These are phyloP conservation scores for Cynopterus brachyotis DNA, from an alignment of 2,113 vertebrate genomes.

Conservation along the genomic window DNA sequence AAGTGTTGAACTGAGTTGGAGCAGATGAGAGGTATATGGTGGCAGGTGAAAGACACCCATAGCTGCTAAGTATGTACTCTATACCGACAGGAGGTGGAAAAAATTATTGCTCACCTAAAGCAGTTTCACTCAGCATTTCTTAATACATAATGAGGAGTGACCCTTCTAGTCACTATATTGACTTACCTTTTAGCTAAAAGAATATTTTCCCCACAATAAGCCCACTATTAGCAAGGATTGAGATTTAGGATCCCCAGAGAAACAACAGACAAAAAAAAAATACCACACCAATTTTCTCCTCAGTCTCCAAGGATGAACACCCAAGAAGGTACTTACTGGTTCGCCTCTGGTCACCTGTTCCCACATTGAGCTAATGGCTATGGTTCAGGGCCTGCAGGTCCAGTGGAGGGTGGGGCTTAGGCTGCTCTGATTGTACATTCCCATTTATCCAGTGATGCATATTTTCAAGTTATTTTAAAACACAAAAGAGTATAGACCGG, in stretches of 20 bases:
- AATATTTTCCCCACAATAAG: background rate
- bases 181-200: background rate
- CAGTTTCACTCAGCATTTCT: background rate
- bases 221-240: background rate
- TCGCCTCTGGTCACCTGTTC: background rate
- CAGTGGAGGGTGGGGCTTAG: background rate
- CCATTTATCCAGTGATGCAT: background rate
- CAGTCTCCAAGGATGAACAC: background rate
- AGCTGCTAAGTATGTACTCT: background rate
- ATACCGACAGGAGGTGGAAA: background rate
- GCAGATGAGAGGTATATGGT: background rate
- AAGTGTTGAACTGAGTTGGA: background rate
- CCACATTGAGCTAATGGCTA: background rate
- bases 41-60: background rate
- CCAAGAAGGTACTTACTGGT: background rate
- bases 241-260: background rate
- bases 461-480: background rate
- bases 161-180: background rate
- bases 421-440: background rate
- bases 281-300: background rate
- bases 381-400: background rate
- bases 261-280: background rate
- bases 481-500: background rate
- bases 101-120: background rate
- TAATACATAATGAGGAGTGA: background rate